phyloP scores from a whole-genome alignment of 2,888 invertebrate genomes.

The Stenodera caucasica region DNA sequence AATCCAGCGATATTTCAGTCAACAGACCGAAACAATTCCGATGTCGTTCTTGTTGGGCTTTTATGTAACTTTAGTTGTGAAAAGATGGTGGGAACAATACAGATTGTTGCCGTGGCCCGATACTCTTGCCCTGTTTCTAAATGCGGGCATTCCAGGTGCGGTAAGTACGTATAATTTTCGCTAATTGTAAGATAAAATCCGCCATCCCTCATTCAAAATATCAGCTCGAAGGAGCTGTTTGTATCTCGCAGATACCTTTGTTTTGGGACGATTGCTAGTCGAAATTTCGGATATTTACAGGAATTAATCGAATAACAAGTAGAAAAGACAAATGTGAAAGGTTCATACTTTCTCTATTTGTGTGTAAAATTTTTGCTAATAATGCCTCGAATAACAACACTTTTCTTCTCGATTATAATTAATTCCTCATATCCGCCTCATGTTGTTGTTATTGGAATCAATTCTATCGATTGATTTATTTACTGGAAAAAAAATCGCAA shows the following conservation, averaged over 20 bases:
- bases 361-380: conserved; percentile 2
- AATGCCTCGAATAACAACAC: not conserved
- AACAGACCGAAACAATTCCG: conserved; percentile 87
- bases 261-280: no score
- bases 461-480: not conserved
- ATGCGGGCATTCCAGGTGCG: conserved; percentile 88
- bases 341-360: conserved; percentile 8
- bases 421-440: not conserved
- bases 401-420: not conserved
- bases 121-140: conserved; percentile 87
- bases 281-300: not conserved
- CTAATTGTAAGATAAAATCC: conserved; percentile 23
- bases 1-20: conserved; percentile 82
- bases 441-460: not conserved
- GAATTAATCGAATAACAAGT: not conserved
- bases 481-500: not conserved
- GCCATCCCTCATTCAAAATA: no score
- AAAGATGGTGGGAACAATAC: conserved; percentile 96
- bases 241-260: no score
- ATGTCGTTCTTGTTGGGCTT: conserved; percentile 96
- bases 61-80: conserved; percentile 89
- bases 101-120: conserved; percentile 92
- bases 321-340: not conserved
- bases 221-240: no score
- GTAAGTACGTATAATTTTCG: conserved; percentile 64